phyloP scores from a whole-genome alignment of 2,888 invertebrate genomes.

The Scaeva pyrastri region DNA sequence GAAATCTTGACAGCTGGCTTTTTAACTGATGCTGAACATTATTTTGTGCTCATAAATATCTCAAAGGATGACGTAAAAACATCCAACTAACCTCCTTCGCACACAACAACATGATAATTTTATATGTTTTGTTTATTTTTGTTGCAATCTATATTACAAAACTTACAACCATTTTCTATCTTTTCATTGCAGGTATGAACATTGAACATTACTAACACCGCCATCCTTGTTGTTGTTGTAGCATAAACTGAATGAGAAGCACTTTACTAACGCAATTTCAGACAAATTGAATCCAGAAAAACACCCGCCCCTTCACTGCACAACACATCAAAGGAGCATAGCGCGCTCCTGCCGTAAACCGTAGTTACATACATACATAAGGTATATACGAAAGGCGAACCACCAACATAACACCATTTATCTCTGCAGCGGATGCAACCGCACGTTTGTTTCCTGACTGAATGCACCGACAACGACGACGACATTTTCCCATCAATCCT shows the following conservation, averaged over 20 bases:
- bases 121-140: not conserved
- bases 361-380: conserved; percentile 8
- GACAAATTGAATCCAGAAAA: conserved; percentile 64
- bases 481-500: conserved; percentile 70
- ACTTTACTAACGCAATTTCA: conserved; percentile 68
- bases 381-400: not conserved
- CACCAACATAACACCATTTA: conserved; percentile 65
- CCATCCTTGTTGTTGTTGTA: not conserved
- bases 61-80: no score
- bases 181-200: conserved; percentile 68
- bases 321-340: no score
- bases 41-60: no score
- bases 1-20: no score
- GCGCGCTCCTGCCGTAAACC: no score
- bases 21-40: no score
- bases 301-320: conserved; percentile 46
- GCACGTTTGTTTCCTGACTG: conserved; percentile 72
- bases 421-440: conserved; percentile 69
- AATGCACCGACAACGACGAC: conserved; percentile 63
- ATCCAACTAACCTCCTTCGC: no score
- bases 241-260: conserved; percentile 28
- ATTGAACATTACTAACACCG: not conserved
- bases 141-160: conserved; percentile 8
- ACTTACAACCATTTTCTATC: conserved; percentile 58
- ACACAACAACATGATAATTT: not conserved